Base-by-base conservation (phyloP, 1,140 invertebrate genomes). In the Euura lappo region DNA sequence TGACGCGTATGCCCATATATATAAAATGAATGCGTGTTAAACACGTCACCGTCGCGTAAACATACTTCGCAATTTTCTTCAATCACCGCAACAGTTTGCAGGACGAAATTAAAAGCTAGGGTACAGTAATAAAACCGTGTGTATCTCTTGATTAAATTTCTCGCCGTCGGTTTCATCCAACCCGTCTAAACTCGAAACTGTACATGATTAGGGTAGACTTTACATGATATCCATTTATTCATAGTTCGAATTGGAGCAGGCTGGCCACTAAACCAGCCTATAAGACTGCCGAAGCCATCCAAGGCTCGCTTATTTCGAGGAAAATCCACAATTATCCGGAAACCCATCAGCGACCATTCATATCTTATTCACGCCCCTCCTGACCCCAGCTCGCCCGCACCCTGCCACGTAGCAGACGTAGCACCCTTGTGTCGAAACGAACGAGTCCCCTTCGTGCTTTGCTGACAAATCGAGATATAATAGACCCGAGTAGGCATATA, bases 391-490 rank as follows among this genome's bases (percentile, higher is more conserved):
- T 28, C 64, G 44, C 13, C 67, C 47, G 42, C 70, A 60, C 47
- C 75, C 70, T 44, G 76, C 69, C 67, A 70, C 75, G 65, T 76
- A 68, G 72, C 69, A 75, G 76, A 60, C 6, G 51, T n/a, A 60
- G 51, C 51, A 60, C 51, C 51, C 51, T n/a, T 60, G 51, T 6
- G 3, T 60, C 51, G 51, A n/a, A 60, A 60, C 51, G 13, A 28
- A 60, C 8, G 13, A 8, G 51, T 11, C 3, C 51, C 51, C 51
- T 60, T n/a, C 51, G 51, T 8, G 51, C 51, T 60, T 8, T 60
- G 51, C 51, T 60, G 51, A 60, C 51, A 60, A 60, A 60, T 68
- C 66, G 66, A 68, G 66, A 44, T 68, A 42, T 44, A 44, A 68
- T 42, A 68, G 66, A 68, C 44, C 10, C 11, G 44, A 68, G 44